These are phyloP conservation scores for Spea bombifrons DNA, from an alignment of 2,113 vertebrate genomes.

Conservation along the genomic window DNA sequence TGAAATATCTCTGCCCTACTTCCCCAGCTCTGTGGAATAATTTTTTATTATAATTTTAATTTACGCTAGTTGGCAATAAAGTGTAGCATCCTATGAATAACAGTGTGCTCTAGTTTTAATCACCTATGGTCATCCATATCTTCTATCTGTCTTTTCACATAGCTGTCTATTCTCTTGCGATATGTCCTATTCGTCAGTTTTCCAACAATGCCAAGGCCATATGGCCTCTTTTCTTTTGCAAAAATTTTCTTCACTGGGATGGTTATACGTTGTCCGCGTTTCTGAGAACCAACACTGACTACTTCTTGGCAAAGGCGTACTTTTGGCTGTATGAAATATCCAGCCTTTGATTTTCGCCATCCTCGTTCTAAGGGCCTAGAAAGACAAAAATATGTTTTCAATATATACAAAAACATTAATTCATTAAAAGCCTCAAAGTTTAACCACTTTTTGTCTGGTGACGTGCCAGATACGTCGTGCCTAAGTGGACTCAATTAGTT, in stretches of 20 bases:
- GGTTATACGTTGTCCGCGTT: constrained; percentile 87
- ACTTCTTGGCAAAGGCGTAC: constrained; percentile 94
- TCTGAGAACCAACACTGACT: constrained; percentile 82
- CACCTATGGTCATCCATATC: constrained; percentile 98
- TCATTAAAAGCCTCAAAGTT: too few relatives aligned
- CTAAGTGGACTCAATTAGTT: too few relatives aligned
- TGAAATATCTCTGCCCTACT: too few relatives aligned
- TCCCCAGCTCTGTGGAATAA: too few relatives aligned
- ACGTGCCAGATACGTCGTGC: too few relatives aligned
- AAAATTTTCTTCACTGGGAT: constrained; percentile 94
- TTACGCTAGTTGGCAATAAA: too few relatives aligned
- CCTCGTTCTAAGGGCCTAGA: constrained; percentile 88
- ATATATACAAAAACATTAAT: too few relatives aligned
- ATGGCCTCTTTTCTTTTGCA: constrained; percentile 90
- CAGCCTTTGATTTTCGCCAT: constrained; percentile 94
- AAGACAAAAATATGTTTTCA: not conserved
- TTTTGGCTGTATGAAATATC: constrained; percentile 76
- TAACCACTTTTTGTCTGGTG: too few relatives aligned
- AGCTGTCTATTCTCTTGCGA: constrained; percentile 96
- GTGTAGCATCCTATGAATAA: too few relatives aligned
- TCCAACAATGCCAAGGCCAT: constrained; percentile 95
- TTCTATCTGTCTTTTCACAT: constrained; percentile 93
- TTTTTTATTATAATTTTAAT: too few relatives aligned
- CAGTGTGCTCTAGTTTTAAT: not conserved
- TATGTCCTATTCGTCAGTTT: constrained; percentile 96